Base-by-base conservation (phyloP, 2,888 invertebrate genomes). In the Drosophila acutilabella region DNA sequence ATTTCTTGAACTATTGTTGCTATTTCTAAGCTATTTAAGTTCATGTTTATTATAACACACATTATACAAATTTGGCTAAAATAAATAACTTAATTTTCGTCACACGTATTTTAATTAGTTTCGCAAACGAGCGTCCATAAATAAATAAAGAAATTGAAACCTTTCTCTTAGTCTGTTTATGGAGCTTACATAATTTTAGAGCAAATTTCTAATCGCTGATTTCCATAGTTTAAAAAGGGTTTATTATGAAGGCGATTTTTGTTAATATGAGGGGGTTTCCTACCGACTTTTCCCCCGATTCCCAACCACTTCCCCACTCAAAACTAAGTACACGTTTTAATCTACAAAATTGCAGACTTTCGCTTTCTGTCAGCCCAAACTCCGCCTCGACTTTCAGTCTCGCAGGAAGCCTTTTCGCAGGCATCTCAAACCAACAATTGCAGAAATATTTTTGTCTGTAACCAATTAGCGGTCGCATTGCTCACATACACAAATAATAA, bases 401-500 rank as follows among this genome's bases (percentile, higher is more conserved):
- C 44, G 53, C 50, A 10, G 47, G 11, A 3, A n/a, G 20, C n/a
- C n/a, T 54, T 44, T 20, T 44, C 41, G 7, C 36, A 44, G 75
- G 45, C 40, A 66, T 73, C 66, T 41, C 48, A 60, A 47, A 58
- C 60, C 33, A 53, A 74, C 59, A 67, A 52, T 54, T 61, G 36
- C 40, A 47, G 36, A 30, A 44, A 50, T 33, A 33, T 47, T 10
- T 38, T 10, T 38, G 45, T n/a, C 41, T 42, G 57, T 59, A 61
- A 59, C 66, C 81, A 82, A 82, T 82, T 82, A 82, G 84, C 68
- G 61, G 61, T 56, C 56, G 50, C 51, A 30, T 70, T 54, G 72
- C 64, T 54, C 66, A 80, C 38, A 52, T 67, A 71, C 71, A 83
- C 68, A 87, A 84, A 78, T 84, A 68, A 87, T 83, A 89, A 83